phyloP scores from a whole-genome alignment of 2,888 invertebrate species.

The Drosophila nr. perissopoda region DNA sequence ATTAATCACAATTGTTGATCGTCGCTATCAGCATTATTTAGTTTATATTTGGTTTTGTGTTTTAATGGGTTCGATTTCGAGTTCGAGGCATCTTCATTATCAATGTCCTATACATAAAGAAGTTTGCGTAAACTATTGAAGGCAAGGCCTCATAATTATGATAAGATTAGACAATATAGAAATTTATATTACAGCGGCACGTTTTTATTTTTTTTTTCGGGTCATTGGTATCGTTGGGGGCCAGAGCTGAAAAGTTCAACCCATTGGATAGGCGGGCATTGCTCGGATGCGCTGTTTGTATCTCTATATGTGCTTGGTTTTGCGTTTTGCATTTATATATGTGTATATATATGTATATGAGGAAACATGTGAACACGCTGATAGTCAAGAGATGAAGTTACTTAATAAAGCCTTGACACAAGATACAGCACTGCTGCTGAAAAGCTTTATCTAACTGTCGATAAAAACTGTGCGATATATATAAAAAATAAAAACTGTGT shows the following conservation, averaged over 20 bases:
- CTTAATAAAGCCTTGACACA: constrained; percentile 42
- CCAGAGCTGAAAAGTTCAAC: constrained; percentile 44
- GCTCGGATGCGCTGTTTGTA: constrained; percentile 29
- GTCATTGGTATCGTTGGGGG: constrained; percentile 55
- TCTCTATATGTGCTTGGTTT: constrained; percentile 28
- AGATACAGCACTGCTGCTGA: constrained; percentile 6
- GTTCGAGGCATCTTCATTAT: constrained; percentile 41
- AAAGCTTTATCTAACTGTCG: not conserved
- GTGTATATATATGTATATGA: constrained; percentile 23
- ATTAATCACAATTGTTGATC: constrained; percentile 22
- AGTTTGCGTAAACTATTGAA: constrained; percentile 9
- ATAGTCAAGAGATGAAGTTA: constrained; percentile 46
- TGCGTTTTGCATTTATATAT: not conserved
- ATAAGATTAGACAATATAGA: constrained; percentile 47
- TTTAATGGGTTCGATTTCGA: constrained; percentile 29
- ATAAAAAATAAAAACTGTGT: not conserved
- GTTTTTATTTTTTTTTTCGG: constrained; percentile 39
- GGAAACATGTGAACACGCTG: constrained; percentile 46
- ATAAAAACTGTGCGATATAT: not conserved
- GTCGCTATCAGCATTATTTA: constrained; percentile 30
- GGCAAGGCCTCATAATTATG: constrained; percentile 11
- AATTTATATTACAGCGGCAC: constrained; percentile 42
- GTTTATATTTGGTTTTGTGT: constrained; percentile 12
- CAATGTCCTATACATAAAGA: constrained; percentile 17
- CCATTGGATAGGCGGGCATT: constrained; percentile 38